Evolutionary conservation across 2,113 vertebrate genomes (phyloP), one percentile per base, ranked within the genome.

Genomic region (Danionella cerebrum): DNA sequence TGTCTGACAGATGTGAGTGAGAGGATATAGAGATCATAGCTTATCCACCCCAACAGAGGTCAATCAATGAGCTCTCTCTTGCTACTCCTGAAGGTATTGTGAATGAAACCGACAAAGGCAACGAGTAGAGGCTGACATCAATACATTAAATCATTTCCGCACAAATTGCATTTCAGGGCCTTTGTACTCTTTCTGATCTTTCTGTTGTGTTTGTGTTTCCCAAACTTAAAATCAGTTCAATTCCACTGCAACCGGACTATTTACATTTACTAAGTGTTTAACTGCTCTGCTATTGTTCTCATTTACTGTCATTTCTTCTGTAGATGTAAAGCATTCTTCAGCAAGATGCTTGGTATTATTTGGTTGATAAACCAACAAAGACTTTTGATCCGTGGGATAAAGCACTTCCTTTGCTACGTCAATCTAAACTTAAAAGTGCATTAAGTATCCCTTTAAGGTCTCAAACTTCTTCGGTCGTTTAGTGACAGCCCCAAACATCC

Each of bases 21-120:
- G 58, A 48, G 12, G 35, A 69, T 60, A 50, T 57, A 48, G n/a
- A 71, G 51, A 67, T 55, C 42, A 69, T 52, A 48, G 44, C 38
- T 64, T 65, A 65, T 65, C 52, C 64, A 71, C n/a, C 31, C 2
- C 7, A 13, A 52, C 11, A 50, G 75, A 67, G 65, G 58, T 60
- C 58, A 71, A 58, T 58, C 44, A 25, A 38, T 57, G 71, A 25
- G 51, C n/a, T n/a, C 53, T 47, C 45, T n/a, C 25, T 21, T n/a
- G 1, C 19, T 25, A 1, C 24, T 66, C 45, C 29, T 36, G 48
- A 22, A 52, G 52, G 36, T 45, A 42, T 51, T 50, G 41, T 63
- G 31, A 5, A 8, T 27, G 38, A 7, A 2, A 33, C 19, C 31
- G 16, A 12, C 21, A 27, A 65, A 65, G 52, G 19, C 67, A 53